Evolutionary conservation across 2,888 invertebrate genomes (phyloP).

Genomic region (Cheilosia urbana): DNA sequence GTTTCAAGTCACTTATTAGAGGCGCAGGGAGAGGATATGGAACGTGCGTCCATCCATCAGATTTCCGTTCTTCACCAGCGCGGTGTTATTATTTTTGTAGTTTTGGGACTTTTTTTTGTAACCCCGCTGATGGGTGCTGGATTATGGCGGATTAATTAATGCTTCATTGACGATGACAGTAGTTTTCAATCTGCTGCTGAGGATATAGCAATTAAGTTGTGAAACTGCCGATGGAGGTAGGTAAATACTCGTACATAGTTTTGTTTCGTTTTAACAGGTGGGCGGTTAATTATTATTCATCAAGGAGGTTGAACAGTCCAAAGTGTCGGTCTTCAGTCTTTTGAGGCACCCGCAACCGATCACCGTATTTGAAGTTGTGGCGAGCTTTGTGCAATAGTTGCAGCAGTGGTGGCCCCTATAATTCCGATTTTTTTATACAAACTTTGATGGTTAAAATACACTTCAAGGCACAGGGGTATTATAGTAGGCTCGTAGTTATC

Average conservation of each 20-base stretch:
- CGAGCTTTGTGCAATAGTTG: no score
- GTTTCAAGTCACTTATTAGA: constrained; percentile 63
- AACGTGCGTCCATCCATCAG: constrained; percentile 61
- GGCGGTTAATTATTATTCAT: background rate
- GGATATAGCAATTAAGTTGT: constrained; percentile 51
- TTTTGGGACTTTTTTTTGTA: constrained; percentile 11
- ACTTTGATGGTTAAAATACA: no score
- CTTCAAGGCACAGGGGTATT: no score
- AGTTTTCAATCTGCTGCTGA: constrained; percentile 38
- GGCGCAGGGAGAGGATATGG: constrained; percentile 33
- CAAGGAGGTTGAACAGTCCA: no score
- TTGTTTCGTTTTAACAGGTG: background rate
- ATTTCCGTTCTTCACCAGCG: constrained; percentile 61
- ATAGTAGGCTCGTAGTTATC: no score
- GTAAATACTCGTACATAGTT: background rate
- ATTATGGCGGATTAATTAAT: constrained; percentile 72
- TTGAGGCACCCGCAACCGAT: no score
- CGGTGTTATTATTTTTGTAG: constrained; percentile 54
- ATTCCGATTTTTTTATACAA: no score
- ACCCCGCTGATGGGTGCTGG: constrained; percentile 38
- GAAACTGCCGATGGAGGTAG: constrained; percentile 3
- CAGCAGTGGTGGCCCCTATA: no score
- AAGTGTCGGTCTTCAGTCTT: no score
- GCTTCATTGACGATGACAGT: constrained; percentile 71
- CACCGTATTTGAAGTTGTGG: no score